Base-by-base conservation (phyloP, 2,113 vertebrate genomes). In the Nesogale talazaci region DNA sequence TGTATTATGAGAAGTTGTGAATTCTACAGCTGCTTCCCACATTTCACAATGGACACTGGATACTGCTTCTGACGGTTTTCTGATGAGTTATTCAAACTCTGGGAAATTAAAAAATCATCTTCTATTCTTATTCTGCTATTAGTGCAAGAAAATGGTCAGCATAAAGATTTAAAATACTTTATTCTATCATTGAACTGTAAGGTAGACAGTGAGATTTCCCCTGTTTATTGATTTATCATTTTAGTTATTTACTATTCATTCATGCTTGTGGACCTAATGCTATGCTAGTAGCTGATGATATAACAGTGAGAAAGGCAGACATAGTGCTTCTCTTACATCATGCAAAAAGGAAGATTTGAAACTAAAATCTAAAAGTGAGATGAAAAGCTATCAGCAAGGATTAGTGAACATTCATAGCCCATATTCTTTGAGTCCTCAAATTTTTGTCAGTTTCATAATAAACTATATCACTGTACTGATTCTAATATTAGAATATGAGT, bases 41-140 rank as follows among this genome's bases (percentile, higher is more conserved):
- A 46, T 91, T 80, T 94, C 46, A 91, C 38, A 81, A 61, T 57
- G 67, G 56, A 87, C 20, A 80, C 27, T 77, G 17, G 67, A 74
- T 42, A 84, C 56, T 89, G 74, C 42, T 86, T 63, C 25, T 87
- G 85, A 91, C 74, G 94, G 67, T 20, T 87, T 96, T 95, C 87
- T 94, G 81, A 90, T 87, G 56, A 94, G 57, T 81, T 87, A 25
- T 91, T 86, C 46, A 29, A 86, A 95, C n/a, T 88, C 94, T 86
- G 3, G 3, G 31, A 75, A 90, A 94, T 97, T 92, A 56, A 90
- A 91, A 82, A 86, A 75, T 90, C 70, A 86, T 11, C 22, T 88
- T 87, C 42, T 11, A 19, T 69, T 34, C 40, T 34, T 69, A 83
- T 34, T 69, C 81, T 77, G 90, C 42, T 76, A 75, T 31, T 1